Evolutionary conservation across 2,113 vertebrate species (phyloP), one percentile per base, ranked within the genome.

Genomic region (Sprattus sprattus): DNA sequence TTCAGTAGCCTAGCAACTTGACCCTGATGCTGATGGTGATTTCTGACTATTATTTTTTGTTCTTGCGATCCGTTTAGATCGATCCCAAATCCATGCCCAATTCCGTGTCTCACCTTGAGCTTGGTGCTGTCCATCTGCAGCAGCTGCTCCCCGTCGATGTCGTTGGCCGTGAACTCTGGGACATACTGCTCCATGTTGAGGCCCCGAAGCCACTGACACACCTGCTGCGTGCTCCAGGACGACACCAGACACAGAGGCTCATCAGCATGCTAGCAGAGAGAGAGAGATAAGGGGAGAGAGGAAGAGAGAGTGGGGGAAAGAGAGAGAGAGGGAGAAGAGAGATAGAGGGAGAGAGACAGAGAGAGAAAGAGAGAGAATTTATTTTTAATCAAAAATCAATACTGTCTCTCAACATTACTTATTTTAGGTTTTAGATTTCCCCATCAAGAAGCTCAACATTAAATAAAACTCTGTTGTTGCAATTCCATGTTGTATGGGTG

Each of bases 181-280:
- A 93, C 90, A 0, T 98, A 96, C 87, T 95, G 96, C 54, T 97
- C 96, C 95, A 98, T 95, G 92, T 94, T 94, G 75, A 97, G 94
- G 81, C 96, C 95, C 85, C 89, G 89, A 22, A 98, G 93, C 97
- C 97, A 98, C 89, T 97, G 94, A 49, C 96, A 96, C 84, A 98
- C 97, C 93, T 98, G 96, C 92, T 93, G 95, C 11, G 95, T 95
- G 50, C 94, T 96, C 97, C 97, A 98, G 0, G 95, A 93, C 0
- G 91, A 92, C 25, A 95, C 94, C 0, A 94, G 39, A 0, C 93
- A 93, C 3, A 93, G 91, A 0, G 96, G 92, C 60, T 97, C 96
- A 0, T 98, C 97, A 45, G 93, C 88, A 82, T 96, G 95, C 97
- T 98, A 92, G 4, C 28, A 10, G 57, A 22, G 1, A 32, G 47